Evolutionary conservation across 2,888 invertebrate genomes (phyloP), one percentile per base, ranked within the genome.

Genomic region (Lasioglossum calceatum): DNA sequence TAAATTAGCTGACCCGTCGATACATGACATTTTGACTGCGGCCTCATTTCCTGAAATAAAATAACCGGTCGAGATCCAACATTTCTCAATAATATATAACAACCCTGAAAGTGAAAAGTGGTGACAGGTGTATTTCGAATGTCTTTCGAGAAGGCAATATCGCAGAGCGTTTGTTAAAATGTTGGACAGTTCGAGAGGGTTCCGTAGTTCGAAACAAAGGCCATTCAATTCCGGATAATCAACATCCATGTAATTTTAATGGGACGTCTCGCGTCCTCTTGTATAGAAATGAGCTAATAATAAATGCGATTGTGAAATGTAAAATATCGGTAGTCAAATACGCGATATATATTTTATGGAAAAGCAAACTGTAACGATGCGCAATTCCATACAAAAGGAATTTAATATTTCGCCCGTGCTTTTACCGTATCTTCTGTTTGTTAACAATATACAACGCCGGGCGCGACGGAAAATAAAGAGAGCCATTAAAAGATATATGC

Each of bases 391-490:
- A 54, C 36, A 10, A 54, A 54, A 39, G 70, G 32, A 36, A 71
- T 78, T 50, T 70, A 54, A 54, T 78, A 70, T 78, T 70, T 54
- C 39, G n/a, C 47, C 39, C 8, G 12, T 23, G 39, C 39, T 70
- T 78, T 27, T 47, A 54, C 19, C 39, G 54, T 78, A 54, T 50
- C 47, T 36, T 54, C 50, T 50, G 39, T 78, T 78, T 71, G 78
- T 78, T 39, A 39, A 16, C 36, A 50, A 71, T 71, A 54, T 39
- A 36, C 39, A 39, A 39, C 36, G 39, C 4, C 14, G 61, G 61
- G 27, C 14, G 14, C 14, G 27, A 4, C 19, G 32, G 32, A 47
- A 70, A 44, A 54, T 54, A 50, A 70, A 70, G 70, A n/a, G 70
- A 39, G 32, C n/a, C 77, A 39, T 70, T 70, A 70, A 78, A 70